Evolutionary conservation across 2,113 vertebrate species (phyloP), one percentile per base, ranked within the genome.

Genomic region (Anoura caudifer): DNA sequence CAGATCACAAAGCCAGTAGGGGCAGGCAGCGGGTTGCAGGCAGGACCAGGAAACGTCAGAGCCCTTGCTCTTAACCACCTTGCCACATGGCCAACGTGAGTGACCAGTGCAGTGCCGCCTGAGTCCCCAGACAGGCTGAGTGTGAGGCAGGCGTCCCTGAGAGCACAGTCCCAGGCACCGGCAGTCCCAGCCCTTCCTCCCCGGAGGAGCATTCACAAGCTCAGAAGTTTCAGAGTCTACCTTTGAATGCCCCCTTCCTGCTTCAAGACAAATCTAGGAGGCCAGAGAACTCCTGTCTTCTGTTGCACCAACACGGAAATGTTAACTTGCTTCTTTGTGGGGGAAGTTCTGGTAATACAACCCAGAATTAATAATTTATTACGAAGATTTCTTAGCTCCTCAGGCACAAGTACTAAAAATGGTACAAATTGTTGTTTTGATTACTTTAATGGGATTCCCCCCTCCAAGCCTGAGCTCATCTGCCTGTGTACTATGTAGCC

Each of bases 341-440:
- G 43, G 28, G 26, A 90, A 65, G 63, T 76, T 84, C 65, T 80
- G 72, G 50, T n/a, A 92, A 73, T 54, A 81, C n/a, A 95, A 95
- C 20, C 5, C 28, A 33, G 61, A 90, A 95, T 95, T 95, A 92
- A 96, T 96, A 91, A 94, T 94, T 87, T 77, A 92, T 73, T 73
- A 70, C 7, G 17, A 85, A 91, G 72, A 41, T 77, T 77, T 97
- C 85, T 81, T 79, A 77, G 72, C 69, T 90, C 59, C 96, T 95
- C 36, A 0, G 56, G 87, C 94, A 95, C 84, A 92, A 87, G 85
- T 94, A 92, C 96, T 92, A 52, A 94, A 95, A 92, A 81, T 79
- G 77, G 90, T 95, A 91, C 75, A 95, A 94, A 97, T 79, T 95
- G 96, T 86, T 96, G 91, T 95, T 94, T 96, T 81, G 82, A 95